phyloP scores from a whole-genome alignment of 2,113 vertebrate species.

The Porphyrio hochstetteri region DNA sequence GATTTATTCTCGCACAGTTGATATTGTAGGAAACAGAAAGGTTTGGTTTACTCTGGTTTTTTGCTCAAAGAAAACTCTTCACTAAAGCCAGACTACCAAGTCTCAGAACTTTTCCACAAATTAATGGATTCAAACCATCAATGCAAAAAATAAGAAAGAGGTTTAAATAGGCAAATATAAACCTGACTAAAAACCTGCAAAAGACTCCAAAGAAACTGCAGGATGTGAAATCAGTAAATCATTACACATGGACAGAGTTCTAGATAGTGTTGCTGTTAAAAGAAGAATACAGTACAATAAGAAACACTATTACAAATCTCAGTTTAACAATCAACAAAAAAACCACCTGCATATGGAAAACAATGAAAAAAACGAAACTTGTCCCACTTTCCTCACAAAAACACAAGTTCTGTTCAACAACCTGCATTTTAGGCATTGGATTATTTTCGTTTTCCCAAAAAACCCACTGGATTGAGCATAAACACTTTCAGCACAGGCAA shows the following conservation, averaged over 20 bases:
- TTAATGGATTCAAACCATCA: neutral
- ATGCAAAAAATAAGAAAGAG: neutral
- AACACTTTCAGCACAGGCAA: neutral
- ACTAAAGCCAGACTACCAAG: neutral
- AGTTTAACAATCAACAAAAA: neutral
- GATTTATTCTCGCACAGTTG: neutral
- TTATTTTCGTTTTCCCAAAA: neutral
- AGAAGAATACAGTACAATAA: neutral
- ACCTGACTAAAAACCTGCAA: neutral
- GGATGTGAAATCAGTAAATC: neutral
- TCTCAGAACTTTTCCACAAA: neutral
- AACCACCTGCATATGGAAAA: fast-evolving
- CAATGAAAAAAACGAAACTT: neutral
- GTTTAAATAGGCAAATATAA: neutral
- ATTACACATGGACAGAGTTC: neutral
- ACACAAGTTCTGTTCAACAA: neutral
- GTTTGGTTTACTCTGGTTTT: neutral
- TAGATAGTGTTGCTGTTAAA: neutral
- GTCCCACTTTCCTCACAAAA: neutral
- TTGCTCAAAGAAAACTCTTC: neutral
- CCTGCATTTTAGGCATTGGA: neutral
- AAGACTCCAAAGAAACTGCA: neutral
- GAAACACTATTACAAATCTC: neutral
- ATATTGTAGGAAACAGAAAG: neutral
- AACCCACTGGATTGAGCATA: neutral